Percentiles rank a stretch among this genome's conserved stretches.
Evolutionary conservation across 2,113 vertebrate genomes (phyloP).

Genomic region (Campylomormyrus tamandua): DNA sequence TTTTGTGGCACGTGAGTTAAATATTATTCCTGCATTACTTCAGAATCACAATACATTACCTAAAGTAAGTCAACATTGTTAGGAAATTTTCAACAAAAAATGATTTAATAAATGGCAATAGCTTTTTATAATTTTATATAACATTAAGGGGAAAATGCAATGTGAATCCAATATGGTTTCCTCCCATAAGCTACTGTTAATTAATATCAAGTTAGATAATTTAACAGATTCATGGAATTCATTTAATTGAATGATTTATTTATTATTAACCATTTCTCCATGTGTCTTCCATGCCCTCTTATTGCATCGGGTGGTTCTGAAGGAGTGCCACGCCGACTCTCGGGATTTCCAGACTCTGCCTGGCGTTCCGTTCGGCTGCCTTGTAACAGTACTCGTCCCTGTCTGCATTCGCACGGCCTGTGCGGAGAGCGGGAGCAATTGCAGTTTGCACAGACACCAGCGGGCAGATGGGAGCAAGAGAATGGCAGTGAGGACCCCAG

Average conservation of each 20-base stretch:
- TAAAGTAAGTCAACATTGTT: not conserved
- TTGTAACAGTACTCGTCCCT: not conserved
- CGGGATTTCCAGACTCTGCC: not conserved
- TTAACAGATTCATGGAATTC: not conserved
- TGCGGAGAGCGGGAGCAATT: not conserved
- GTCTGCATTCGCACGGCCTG: not conserved
- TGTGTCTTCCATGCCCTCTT: not conserved
- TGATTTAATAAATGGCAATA: not conserved
- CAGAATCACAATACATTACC: not conserved
- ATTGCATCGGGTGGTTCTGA: not conserved
- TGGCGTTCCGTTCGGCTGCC: not conserved
- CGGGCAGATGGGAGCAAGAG: not conserved
- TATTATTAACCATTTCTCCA: not conserved
- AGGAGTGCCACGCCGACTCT: not conserved
- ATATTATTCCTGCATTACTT: not conserved
- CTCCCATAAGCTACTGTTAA: not conserved
- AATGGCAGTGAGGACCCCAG: constrained; percentile 7
- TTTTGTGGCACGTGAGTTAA: not conserved
- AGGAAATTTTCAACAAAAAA: not conserved
- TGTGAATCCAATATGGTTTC: not conserved
- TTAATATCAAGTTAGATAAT: not conserved
- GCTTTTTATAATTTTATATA: not conserved
- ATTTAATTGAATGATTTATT: not conserved
- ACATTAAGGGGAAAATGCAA: not conserved
- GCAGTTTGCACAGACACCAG: not conserved